A percentile compares a stretch with the other conserved stretches of the same genome.
These are phyloP conservation scores for Hanleya hanleyi DNA, from an alignment of 2,888 invertebrate species.

Conservation along the genomic window DNA sequence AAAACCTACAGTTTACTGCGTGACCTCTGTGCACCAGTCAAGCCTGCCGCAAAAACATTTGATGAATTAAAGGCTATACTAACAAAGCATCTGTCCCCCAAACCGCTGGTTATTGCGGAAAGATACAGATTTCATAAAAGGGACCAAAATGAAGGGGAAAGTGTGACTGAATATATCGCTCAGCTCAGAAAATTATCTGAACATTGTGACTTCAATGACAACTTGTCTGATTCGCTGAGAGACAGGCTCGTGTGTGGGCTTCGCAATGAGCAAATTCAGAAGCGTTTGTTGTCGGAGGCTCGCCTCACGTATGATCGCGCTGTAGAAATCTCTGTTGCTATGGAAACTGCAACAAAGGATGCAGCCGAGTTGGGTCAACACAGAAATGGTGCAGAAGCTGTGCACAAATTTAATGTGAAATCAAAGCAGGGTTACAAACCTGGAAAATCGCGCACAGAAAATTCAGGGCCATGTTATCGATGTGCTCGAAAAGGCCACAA, in stretches of 20 bases:
- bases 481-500: slow-evolving; percentile 9
- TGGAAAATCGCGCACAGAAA: too few species aligned
- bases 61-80: slow-evolving; percentile 19
- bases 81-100: slow-evolving; percentile 25
- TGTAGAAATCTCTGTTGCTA: slow-evolving; percentile 26
- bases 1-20: slow-evolving; percentile 14
- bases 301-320: slow-evolving; percentile 19
- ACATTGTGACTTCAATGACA: slow-evolving; percentile 6
- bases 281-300: slow-evolving; percentile 19
- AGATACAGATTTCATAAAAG: slow-evolving; percentile 13
- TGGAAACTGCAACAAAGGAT: slow-evolving; percentile 31
- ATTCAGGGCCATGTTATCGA: too few species aligned
- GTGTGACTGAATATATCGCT: background rate
- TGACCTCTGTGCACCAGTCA: slow-evolving; percentile 30
- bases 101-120: slow-evolving; percentile 33
- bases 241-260: slow-evolving; percentile 41
- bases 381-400: background rate
- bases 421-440: too few species aligned
- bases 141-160: background rate
- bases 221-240: slow-evolving; percentile 26
- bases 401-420: background rate
- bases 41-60: slow-evolving; percentile 33
- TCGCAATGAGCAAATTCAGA: slow-evolving; percentile 16
- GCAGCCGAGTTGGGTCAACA: slow-evolving; percentile 20
- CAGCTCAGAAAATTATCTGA: background rate